Evolutionary conservation across 2,888 invertebrate genomes (phyloP), one percentile per base, ranked within the genome.

Genomic region (Orthonevra nobilis): DNA sequence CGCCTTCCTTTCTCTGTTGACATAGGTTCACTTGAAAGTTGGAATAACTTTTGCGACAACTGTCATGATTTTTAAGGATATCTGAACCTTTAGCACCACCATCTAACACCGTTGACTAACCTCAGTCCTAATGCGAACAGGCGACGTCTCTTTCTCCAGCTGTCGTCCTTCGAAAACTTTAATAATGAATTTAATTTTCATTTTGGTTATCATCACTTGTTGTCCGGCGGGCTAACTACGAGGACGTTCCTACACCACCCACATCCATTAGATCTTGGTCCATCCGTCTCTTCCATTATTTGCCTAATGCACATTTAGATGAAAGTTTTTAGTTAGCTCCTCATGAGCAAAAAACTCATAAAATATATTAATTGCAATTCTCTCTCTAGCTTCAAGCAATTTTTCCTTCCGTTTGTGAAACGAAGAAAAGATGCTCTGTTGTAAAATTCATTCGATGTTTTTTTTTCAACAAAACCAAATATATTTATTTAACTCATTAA

Each of bases 141-240:
- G 34, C 56, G 50, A 36, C 32, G 52, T 70, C 70, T 77, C 70
- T 58, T 64, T 42, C 52, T 44, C 36, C 63, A 77, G 75, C 63
- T 70, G 75, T 70, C 64, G 70, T 44, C 70, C 50, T 58, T 52
- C 64, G 20, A 64, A 70, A 70, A 70, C 70, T 77, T 77, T 58
- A 70, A 77, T 77, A 77, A 77, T 77, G 64, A 77, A 64, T 77
- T 77, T 70, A 70, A 77, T 77, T 63, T 77, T 77, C 75, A 56
- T 70, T 77, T 77, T 50, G 70, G 70, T 77, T 77, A 77, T 64
- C 70, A 70, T 69, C 48, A 58, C 56, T 63, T 70, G 50, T 58
- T 70, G 61, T 64, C 50, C 42, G 36, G 17, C 40, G 58, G 56
- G 28, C 36, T 70, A 58, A 63, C 56, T 70, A 56, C 14, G 30